Conservation (phyloP, 2,888 invertebrate species). For the Acrocera orbiculus region DNA sequence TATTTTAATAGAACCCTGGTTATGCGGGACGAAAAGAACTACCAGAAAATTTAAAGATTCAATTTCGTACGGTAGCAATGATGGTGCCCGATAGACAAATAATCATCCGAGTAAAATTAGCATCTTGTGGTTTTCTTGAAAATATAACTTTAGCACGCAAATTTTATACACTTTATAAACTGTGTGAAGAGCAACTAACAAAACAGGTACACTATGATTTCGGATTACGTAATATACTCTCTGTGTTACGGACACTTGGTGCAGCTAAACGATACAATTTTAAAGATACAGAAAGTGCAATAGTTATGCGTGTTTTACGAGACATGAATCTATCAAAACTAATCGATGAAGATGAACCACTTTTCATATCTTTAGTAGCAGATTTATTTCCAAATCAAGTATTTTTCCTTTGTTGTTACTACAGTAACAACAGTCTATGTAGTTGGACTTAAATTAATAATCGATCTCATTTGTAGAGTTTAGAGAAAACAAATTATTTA, state of each 20-base stretch:
- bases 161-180: slow-evolving; percentile 89
- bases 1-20: slow-evolving; percentile 65
- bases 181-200: slow-evolving; percentile 92
- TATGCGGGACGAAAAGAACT: slow-evolving; percentile 92
- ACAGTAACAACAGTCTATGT: no score
- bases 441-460: no score
- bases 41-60: slow-evolving; percentile 93
- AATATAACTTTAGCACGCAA: slow-evolving; percentile 89
- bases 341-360: slow-evolving; percentile 92
- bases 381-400: slow-evolving; percentile 88
- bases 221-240: slow-evolving; percentile 85
- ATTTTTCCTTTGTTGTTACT: slow-evolving; percentile 1
- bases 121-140: slow-evolving; percentile 89
- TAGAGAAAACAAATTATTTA: slow-evolving; percentile 82
- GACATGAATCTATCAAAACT: slow-evolving; percentile 97
- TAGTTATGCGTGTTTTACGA: slow-evolving; percentile 90
- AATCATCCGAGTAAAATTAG: slow-evolving; percentile 88
- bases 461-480: no score
- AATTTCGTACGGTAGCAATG: slow-evolving; percentile 96
- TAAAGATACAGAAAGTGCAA: slow-evolving; percentile 86
- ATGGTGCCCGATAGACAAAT: slow-evolving; percentile 97
- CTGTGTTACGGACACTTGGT: slow-evolving; percentile 81
- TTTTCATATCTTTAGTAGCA: slow-evolving; percentile 90
- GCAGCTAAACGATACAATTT: slow-evolving; percentile 80
- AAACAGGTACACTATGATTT: slow-evolving; percentile 98